These are phyloP conservation scores for Vimba vimba DNA, from an alignment of 2,113 vertebrate genomes.

Conservation along the genomic window DNA sequence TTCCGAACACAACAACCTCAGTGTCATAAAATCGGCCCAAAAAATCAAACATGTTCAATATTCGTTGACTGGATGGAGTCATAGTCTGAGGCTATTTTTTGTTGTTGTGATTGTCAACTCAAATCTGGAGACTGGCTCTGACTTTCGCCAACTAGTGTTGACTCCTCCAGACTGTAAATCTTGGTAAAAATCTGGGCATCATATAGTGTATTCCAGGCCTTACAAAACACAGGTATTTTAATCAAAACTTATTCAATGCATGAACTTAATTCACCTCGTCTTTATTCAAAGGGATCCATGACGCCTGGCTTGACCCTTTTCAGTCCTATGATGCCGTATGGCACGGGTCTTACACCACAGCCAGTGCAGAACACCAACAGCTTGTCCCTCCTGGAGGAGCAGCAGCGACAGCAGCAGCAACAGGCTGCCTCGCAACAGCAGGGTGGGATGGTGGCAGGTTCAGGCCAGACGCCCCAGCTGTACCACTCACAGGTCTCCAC, in stretches of 20 bases:
- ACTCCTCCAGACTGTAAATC: background rate
- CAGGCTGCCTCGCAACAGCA: slow-evolving; percentile 78
- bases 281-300: slow-evolving; percentile 85
- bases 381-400: slow-evolving; percentile 90
- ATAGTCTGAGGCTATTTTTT: background rate
- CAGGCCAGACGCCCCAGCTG: slow-evolving; percentile 92
- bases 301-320: slow-evolving; percentile 93
- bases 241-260: background rate
- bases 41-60: background rate
- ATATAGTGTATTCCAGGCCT: background rate
- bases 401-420: slow-evolving; percentile 88
- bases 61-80: background rate
- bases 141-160: background rate
- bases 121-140: background rate
- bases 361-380: slow-evolving; percentile 94
- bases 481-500: slow-evolving; percentile 95
- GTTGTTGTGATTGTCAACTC: background rate
- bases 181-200: background rate
- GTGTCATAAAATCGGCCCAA: background rate
- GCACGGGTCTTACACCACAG: slow-evolving; percentile 94
- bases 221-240: background rate
- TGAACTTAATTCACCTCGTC: background rate
- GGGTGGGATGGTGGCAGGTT: slow-evolving; percentile 80
- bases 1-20: too few relatives aligned
- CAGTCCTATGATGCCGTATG: slow-evolving; percentile 98